phyloP scores from a whole-genome alignment of 2,888 invertebrate species.

The Lomographa bimaculata region DNA sequence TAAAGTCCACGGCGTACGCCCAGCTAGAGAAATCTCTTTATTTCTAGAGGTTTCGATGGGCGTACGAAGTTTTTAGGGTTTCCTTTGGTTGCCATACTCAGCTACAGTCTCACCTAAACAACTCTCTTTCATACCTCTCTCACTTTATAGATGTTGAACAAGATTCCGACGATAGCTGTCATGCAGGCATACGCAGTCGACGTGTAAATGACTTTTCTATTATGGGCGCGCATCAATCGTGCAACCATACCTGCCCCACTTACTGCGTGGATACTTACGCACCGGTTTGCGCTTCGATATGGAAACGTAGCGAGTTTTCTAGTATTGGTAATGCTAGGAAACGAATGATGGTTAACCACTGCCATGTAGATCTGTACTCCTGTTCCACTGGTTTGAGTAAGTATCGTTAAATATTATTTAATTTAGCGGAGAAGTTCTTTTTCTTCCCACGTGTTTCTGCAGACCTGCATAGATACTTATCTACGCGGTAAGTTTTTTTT shows the following conservation, averaged over 20 bases:
- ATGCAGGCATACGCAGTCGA: slow-evolving; percentile 36
- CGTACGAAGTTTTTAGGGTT: too few species aligned
- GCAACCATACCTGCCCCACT: slow-evolving; percentile 71
- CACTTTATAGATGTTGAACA: slow-evolving; percentile 51
- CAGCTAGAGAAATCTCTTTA: too few species aligned
- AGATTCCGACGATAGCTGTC: slow-evolving; percentile 45
- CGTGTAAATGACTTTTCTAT: slow-evolving; percentile 57
- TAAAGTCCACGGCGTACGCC: too few species aligned
- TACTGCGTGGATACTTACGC: slow-evolving; percentile 64
- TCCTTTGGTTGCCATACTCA: too few species aligned
- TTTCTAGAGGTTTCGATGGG: too few species aligned
- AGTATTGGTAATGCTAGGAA: slow-evolving; percentile 27
- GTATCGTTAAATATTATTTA: slow-evolving; percentile 32
- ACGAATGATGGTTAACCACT: slow-evolving; percentile 67
- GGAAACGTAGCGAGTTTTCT: slow-evolving; percentile 40
- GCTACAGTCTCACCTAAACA: too few species aligned
- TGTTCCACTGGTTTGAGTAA: slow-evolving; percentile 65
- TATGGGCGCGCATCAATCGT: slow-evolving; percentile 62
- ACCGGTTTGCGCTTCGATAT: slow-evolving; percentile 66
- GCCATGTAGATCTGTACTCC: slow-evolving; percentile 70
- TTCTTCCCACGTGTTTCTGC: slow-evolving; percentile 1
- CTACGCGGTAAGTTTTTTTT: too few species aligned
- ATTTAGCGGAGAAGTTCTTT: not conserved
- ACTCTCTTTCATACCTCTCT: too few species aligned
- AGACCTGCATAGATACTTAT: too few species aligned